These are phyloP conservation scores for Burhinus oedicnemus DNA, from an alignment of 2,113 vertebrate genomes.

Conservation along the genomic window DNA sequence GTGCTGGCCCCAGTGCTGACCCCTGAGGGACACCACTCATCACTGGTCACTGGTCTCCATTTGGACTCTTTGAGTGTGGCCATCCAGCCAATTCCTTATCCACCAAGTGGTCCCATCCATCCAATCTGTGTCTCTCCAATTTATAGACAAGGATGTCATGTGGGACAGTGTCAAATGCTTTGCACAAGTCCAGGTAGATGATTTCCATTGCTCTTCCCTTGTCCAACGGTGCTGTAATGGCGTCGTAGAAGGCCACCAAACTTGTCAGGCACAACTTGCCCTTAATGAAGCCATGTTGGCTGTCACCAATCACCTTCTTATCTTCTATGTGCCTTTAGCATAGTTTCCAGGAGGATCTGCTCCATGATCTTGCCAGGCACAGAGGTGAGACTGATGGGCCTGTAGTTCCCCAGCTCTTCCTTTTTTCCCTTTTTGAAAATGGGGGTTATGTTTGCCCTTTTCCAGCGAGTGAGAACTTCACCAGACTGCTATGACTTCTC, in stretches of 20 bases:
- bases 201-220: not conserved
- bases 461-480: not conserved
- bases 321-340: not conserved
- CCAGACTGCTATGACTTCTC: not conserved
- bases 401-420: not conserved
- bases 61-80: not conserved
- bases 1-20: no score
- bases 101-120: not conserved
- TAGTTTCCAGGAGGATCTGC: not conserved
- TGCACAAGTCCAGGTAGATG: not conserved
- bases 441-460: not conserved
- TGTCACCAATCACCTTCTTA: no score
- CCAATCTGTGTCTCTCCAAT: not conserved
- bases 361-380: not conserved
- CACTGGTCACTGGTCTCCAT: no score
- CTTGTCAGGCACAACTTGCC: not conserved
- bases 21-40: not conserved
- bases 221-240: not conserved
- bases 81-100: not conserved
- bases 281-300: not conserved
- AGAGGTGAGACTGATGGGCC: not conserved
- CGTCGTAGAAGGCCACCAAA: not conserved
- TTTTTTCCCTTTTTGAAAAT: not conserved
- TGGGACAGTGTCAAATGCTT: not conserved
- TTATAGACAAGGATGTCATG: not conserved